These are phyloP conservation scores for Graptemys geographica DNA, from an alignment of 2,797 vertebrate genomes.

Conservation along the genomic window DNA sequence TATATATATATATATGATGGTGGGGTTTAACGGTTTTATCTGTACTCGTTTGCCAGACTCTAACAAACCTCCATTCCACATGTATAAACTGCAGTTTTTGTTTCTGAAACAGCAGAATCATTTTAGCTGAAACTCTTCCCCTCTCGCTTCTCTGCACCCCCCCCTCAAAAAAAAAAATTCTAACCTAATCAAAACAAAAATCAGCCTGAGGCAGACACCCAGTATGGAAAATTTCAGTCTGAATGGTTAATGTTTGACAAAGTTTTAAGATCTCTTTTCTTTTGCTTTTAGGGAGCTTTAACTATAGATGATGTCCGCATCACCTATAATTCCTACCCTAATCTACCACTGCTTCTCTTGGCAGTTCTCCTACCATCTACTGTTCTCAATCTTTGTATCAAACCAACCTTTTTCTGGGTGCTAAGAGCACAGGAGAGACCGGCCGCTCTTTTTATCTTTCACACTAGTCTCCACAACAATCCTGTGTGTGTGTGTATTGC, in stretches of 20 bases:
- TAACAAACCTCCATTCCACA: neutral
- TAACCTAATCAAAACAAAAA: neutral
- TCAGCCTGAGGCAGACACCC: neutral
- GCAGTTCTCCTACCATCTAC: neutral
- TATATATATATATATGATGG: neutral
- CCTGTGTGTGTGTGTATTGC: neutral
- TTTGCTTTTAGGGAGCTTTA: neutral
- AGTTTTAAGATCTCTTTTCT: neutral
- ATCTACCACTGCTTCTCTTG: neutral
- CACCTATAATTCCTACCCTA: neutral
- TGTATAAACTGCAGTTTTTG: neutral
- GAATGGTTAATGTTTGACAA: neutral
- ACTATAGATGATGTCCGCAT: neutral
- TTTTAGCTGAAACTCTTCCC: neutral
- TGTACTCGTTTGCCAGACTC: neutral
- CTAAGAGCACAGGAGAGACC: neutral
- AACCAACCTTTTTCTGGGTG: neutral
- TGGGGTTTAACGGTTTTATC: neutral
- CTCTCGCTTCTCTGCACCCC: too few species aligned
- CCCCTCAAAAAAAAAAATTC: neutral
- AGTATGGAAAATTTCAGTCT: neutral
- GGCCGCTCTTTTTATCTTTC: neutral
- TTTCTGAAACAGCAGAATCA: too few species aligned
- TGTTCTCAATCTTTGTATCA: neutral
- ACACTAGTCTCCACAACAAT: neutral